phyloP scores from a whole-genome alignment of 2,888 invertebrate genomes.

The Archaeoteleia sp. region DNA sequence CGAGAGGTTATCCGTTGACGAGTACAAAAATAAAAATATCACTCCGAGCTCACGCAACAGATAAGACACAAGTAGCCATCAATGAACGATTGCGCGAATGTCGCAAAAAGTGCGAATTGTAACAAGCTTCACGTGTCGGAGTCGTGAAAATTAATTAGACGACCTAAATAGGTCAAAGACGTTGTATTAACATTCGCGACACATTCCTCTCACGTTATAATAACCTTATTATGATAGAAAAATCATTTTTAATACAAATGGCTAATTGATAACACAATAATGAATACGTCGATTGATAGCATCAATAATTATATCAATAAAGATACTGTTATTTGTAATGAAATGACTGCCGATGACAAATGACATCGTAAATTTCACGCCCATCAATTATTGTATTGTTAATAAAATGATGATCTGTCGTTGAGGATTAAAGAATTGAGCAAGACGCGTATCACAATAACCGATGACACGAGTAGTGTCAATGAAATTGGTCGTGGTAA shows the following conservation, averaged over 20 bases:
- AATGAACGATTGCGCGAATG: slow-evolving; percentile 46
- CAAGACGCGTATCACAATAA: slow-evolving; percentile 1
- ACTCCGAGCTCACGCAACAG: too few species aligned
- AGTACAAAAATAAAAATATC: slow-evolving; percentile 43
- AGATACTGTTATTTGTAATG: too few species aligned
- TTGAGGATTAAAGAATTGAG: background rate
- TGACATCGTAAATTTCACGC: too few species aligned
- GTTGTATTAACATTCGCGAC: too few species aligned
- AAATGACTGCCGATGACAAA: too few species aligned
- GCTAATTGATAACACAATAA: too few species aligned
- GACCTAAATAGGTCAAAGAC: background rate
- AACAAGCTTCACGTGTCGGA: slow-evolving; percentile 1
- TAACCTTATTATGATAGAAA: too few species aligned
- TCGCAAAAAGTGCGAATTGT: slow-evolving; percentile 3
- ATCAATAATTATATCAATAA: too few species aligned
- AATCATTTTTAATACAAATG: too few species aligned
- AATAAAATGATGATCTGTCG: background rate
- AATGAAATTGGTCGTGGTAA: background rate
- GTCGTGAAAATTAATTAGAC: background rate
- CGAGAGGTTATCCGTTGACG: slow-evolving; percentile 53
- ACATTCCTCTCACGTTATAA: too few species aligned
- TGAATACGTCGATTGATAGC: too few species aligned
- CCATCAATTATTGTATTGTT: too few species aligned
- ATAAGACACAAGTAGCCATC: slow-evolving; percentile 46
- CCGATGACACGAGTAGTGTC: slow-evolving; percentile 10